phyloP scores from a whole-genome alignment of 2,888 invertebrate species.

The Perdita meconis region DNA sequence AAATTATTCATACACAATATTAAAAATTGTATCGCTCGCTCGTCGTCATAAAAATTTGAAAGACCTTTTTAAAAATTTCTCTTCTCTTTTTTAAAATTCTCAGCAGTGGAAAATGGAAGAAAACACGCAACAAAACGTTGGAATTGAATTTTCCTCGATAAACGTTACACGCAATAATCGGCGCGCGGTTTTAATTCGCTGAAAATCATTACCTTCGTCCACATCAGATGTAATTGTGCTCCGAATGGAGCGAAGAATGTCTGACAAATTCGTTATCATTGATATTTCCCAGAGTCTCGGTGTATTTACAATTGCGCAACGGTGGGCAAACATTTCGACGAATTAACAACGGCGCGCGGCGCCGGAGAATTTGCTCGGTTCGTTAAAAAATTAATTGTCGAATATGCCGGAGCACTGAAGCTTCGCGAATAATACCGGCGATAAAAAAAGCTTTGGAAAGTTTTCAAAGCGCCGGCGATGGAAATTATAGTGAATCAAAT shows the following conservation, averaged over 20 bases:
- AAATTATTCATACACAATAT: too few relatives aligned
- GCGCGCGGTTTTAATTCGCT: neutral
- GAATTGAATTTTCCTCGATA: too few relatives aligned
- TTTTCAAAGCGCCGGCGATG: conserved; percentile 37
- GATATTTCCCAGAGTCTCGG: conserved; percentile 8
- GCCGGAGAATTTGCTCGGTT: conserved; percentile 45
- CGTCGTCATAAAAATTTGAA: too few relatives aligned
- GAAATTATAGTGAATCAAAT: conserved; percentile 60
- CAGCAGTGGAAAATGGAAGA: too few relatives aligned
- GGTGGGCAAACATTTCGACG: conserved; percentile 48
- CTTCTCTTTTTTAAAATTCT: too few relatives aligned
- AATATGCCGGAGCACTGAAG: too few relatives aligned
- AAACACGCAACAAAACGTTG: too few relatives aligned
- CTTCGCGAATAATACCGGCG: conserved; percentile 2
- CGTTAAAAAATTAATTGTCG: conserved; percentile 60
- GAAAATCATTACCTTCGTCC: neutral
- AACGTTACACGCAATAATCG: too few relatives aligned
- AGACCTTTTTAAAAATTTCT: too few relatives aligned
- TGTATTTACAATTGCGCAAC: conserved; percentile 29
- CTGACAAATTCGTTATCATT: conserved; percentile 7
- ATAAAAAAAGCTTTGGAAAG: conserved; percentile 22
- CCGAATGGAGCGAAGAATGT: conserved; percentile 11
- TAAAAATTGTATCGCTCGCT: too few relatives aligned
- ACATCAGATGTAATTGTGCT: conserved; percentile 23
- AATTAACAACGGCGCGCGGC: conserved; percentile 50